phyloP scores from a whole-genome alignment of 2,113 vertebrate species.

The Charadrius vociferus region DNA sequence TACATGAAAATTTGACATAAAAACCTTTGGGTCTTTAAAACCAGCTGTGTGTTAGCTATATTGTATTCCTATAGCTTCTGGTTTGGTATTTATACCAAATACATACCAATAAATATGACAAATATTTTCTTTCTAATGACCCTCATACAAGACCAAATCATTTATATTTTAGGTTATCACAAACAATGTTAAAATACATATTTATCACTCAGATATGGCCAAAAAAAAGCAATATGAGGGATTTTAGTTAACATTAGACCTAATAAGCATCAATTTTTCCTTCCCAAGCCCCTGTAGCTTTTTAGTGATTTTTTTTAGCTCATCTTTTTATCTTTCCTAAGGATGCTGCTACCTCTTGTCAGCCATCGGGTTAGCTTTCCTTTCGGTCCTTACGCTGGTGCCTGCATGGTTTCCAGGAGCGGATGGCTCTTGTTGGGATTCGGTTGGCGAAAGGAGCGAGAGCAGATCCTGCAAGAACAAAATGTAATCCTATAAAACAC shows the following conservation, averaged over 20 bases:
- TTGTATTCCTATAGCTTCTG: not conserved
- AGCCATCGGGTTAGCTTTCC: not conserved
- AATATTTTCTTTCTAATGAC: not conserved
- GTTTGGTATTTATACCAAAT: not conserved
- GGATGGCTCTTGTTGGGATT: not conserved
- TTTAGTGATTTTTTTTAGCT: not conserved
- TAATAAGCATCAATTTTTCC: not conserved
- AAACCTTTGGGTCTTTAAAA: not conserved
- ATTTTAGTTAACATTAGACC: not conserved
- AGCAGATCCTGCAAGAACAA: not conserved
- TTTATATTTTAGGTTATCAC: not conserved
- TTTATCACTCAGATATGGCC: not conserved
- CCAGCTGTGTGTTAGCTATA: not conserved
- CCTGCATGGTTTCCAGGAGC: not conserved
- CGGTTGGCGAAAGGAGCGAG: not conserved
- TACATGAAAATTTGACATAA: not conserved
- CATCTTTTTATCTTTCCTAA: not conserved
- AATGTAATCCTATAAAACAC: not conserved
- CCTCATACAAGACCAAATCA: not conserved
- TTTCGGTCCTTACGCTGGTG: not conserved
- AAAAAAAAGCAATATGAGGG: not conserved
- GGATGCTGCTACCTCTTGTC: not conserved
- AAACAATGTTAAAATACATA: not conserved
- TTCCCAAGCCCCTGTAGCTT: not conserved
- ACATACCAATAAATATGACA: not conserved